Evolutionary conservation across 2,113 vertebrate genomes (phyloP), one percentile per base, ranked within the genome.

Genomic region (Gobiocypris rarus): DNA sequence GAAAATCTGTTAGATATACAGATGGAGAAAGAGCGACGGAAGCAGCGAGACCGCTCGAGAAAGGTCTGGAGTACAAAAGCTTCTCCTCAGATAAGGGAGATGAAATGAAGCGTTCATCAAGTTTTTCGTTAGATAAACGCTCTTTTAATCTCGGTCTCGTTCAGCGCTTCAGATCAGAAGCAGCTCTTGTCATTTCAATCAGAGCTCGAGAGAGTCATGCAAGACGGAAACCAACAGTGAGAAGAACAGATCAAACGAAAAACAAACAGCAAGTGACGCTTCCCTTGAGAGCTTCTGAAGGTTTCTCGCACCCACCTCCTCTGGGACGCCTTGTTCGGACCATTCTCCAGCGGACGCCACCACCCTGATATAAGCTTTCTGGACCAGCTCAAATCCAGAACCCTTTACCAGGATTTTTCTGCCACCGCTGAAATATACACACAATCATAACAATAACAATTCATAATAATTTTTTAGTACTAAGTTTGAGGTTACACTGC

Each of bases 391-490:
- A 88, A 99, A 99, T 50, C 96, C 95, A 0, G 94, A 94, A 73
- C 97, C 97, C 0, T 93, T 94, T 83, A 99, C 93, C 38, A 90
- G 92, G 85, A 99, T 97, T 90, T 93, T 96, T 84, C 97, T 96
- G 69, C 97, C 97, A 79, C 97, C 97, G 65, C 97, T 99, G 89
- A 76, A 94, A 86, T 17, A 82, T 0, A 83, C 41, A 81, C 34
- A 77, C 75, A 45, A 31, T 26, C 52, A 83, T 56, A 10, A 87
- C 67, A 73, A 67, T 11, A 22, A 56, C 3, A 31, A 31, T 31
- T 31, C 3, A 31, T 31, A n/a, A n/a, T 31, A 2, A 31, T 31
- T 26, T 34, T 19, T 17, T 15, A n/a, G n/a, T n/a, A 10, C 9
- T 67, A 38, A 10, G 8, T 34, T 65, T 67, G 63, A 34, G 8